These are phyloP conservation scores for Tenebrosternarchus preto DNA, from an alignment of 2,113 vertebrate species.

Conservation along the genomic window DNA sequence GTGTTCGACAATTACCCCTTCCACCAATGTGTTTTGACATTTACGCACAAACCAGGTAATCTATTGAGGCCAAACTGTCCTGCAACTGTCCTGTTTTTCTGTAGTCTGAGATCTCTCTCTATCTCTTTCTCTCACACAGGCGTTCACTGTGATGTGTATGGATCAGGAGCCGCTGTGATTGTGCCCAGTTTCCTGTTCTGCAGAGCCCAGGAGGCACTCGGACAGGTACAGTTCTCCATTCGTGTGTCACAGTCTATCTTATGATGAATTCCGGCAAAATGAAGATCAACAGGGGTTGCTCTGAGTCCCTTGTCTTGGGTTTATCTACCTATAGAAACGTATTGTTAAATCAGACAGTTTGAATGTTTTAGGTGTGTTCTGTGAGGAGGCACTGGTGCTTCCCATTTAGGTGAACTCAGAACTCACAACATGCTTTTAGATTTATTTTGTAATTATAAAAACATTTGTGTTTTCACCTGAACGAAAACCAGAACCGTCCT, in stretches of 20 bases:
- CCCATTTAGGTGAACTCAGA: no score
- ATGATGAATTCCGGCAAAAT: neutral
- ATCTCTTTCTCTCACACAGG: conserved; percentile 15
- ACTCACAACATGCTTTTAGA: no score
- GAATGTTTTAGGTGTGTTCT: neutral
- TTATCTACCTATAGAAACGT: no score
- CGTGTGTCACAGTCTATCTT: neutral
- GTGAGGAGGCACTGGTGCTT: neutral
- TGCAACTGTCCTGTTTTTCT: neutral
- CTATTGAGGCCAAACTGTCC: neutral
- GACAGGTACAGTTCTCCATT: conserved; percentile 41
- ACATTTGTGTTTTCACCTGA: no score
- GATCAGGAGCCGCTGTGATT: conserved; percentile 31
- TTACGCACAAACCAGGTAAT: neutral
- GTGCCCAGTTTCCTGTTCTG: conserved; percentile 27
- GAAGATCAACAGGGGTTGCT: neutral
- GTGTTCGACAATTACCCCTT: no score
- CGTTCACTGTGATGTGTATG: conserved; percentile 21
- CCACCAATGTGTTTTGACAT: no score
- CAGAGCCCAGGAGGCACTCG: neutral
- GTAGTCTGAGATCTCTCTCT: neutral
- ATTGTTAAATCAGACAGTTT: neutral
- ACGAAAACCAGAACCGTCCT: no score
- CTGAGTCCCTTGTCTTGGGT: neutral
- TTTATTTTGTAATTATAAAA: no score